Evolutionary conservation across 2,888 invertebrate species (phyloP), one percentile per base, ranked within the genome.

Genomic region (Temnothorax ravouxi): DNA sequence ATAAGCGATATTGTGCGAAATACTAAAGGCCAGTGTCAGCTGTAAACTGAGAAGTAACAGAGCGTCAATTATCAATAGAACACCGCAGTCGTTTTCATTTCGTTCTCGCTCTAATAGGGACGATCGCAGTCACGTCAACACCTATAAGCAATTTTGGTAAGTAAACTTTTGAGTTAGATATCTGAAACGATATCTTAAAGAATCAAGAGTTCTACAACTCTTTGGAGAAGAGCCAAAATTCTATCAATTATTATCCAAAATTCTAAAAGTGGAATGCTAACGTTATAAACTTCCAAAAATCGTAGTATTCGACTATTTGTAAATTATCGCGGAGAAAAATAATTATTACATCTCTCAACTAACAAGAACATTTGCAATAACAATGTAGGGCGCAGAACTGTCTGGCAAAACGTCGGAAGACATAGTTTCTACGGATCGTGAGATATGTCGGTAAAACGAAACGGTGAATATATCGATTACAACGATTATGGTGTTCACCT

Each of bases 381-480:
- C 15, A 18, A 85, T 67, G 50, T 72, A 86, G 76, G 8, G 9
- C 66, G 6, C 11, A 77, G 5, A 29, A 54, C 64, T 18, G 1
- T 56, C 2, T 86, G 83, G 85, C 64, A 86, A 69, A 56, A 66
- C 41, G 69, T 83, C 15, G 80, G 85, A 8, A 86, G 84, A 11
- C 86, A 71, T 52, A 84, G 87, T 59, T 90, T 90, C 77, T 87
- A 90, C 34, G 89, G 88, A 11, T 88, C 89, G 6, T 88, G 91
- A 88, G 81, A 56, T 34, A 76, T 82, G 3, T 59, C 83, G 38
- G 74, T 77, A 18, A 91, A 91, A 80, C 80, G 82, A 41, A 91
- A 89, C 54, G 91, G 88, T 6, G 89, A 91, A 69, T 87, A 89
- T 69, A 79, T 86, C 61, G 87, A 87, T 74, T 91, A 89, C 66